Evolutionary conservation across 2,113 vertebrate genomes (phyloP), one percentile per base, ranked within the genome.

Genomic region (Pterocles orientalis): DNA sequence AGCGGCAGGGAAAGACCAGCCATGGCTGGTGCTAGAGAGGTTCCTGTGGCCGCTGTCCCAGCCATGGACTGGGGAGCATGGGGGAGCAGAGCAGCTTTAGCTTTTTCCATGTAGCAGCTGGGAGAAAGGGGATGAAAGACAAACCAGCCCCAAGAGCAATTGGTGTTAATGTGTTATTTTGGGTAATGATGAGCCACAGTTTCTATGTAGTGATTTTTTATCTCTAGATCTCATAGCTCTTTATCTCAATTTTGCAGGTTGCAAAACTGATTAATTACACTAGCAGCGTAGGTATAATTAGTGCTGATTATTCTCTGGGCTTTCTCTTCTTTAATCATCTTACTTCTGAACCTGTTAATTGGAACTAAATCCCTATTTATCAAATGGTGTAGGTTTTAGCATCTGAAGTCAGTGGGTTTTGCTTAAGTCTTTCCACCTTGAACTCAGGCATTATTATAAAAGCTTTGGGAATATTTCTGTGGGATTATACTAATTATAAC

Each of bases 241-340:
- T 94, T 90, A 83, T 95, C 95, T 93, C 64, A 77, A 56, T 85
- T 92, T 73, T 92, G 56, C 88, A 95, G 79, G 94, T 90, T 64
- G 16, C 79, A 80, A 82, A 92, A 94, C 91, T 82, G 91, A 95
- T 92, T 93, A 80, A 92, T 97, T 95, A 92, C 43, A 58, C 31
- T 51, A 66, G 71, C 82, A 86, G 62, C 50, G 90, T 79, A 80
- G 81, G 58, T 88, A 54, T 87, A 93, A 94, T 96, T 92, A 92
- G 43, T 60, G 76, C 66, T 82, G 78, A 90, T 94, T 94, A 91
- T 90, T 91, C 91, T 90, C 79, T 14, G 75, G 85, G 78, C 64
- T 93, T 89, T 85, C 61, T 80, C 45, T 82, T 93, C 84, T 95
- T 91, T 95, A 95, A 88, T 90, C 92, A 70, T 94, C 19, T 33